Evolutionary conservation across 2,113 vertebrate genomes (phyloP), one percentile per base, ranked within the genome.

Genomic region (Daubentonia madagascariensis): DNA sequence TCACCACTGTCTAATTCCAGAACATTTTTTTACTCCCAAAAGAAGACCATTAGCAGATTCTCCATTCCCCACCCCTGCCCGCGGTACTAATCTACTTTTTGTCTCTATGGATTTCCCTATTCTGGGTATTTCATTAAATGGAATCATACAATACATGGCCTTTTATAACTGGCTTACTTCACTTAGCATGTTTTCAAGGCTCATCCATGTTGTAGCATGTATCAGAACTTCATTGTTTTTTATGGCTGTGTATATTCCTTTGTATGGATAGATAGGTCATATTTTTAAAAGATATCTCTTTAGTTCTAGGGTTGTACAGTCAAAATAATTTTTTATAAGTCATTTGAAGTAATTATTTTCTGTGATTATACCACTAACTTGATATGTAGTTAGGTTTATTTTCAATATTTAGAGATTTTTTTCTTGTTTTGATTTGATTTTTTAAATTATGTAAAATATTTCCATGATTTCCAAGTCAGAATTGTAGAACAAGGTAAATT

Each of bases 381-480:
- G 23, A 43, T 76, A 68, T 18, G 1, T 73, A 85, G 54, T 80
- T 94, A 70, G 45, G 35, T 40, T 96, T 83, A 22, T 84, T 79
- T 75, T 75, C 20, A 94, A 5, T 70, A 45, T 87, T 94, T 91
- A 54, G 59, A 61, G 8, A 52, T 57, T 43, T 57, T 59, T 57
- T 10, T 1, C 67, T 35, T n/a, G 22, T 40, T 76, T 85, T 54
- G 72, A 93, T 88, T 67, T 95, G 57, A 45, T 88, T 84, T 75
- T 93, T 61, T 52, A n/a, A 67, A 85, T 95, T 68, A 65, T 32
- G 0, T 84, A 75, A 91, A 94, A 37, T 78, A 32, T 40, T 90
- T 75, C 37, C 65, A 30, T 81, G 48, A 9, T 32, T 93, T 32
- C 67, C 80, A 81, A 86, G 75, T 96, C 30, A 91, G 68, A 87